These are phyloP conservation scores for Syrista parreyssii DNA, from an alignment of 2,888 invertebrate species.

Conservation along the genomic window DNA sequence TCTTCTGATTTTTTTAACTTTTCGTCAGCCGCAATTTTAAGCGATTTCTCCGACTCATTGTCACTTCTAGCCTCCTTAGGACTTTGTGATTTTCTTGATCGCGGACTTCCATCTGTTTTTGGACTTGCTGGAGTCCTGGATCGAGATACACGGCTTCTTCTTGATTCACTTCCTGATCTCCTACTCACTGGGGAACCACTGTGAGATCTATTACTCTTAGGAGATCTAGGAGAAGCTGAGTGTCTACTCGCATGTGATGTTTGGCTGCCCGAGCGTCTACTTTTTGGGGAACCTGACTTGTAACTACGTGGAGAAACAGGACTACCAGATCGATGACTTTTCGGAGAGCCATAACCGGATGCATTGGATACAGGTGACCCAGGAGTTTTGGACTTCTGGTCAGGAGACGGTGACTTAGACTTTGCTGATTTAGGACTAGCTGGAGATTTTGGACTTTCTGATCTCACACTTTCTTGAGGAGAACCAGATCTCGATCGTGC, in stretches of 20 bases:
- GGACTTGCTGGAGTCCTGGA: constrained; percentile 36
- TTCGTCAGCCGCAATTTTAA: constrained; percentile 31
- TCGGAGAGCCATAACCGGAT: constrained; percentile 53
- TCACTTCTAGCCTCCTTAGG: constrained; percentile 49
- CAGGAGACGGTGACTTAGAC: constrained; percentile 54
- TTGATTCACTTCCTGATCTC: constrained; percentile 35
- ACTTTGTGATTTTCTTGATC: constrained; percentile 37
- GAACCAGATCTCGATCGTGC: constrained; percentile 47
- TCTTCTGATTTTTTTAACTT: constrained; percentile 59
- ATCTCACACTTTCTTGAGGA: constrained; percentile 44
- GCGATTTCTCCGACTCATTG: constrained; percentile 48
- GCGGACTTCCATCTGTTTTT: constrained; percentile 26
- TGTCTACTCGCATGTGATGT: constrained; percentile 26
- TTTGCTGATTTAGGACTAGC: constrained; percentile 38
- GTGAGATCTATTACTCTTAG: constrained; percentile 32
- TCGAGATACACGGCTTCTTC: constrained; percentile 35
- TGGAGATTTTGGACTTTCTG: constrained; percentile 52
- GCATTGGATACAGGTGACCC: constrained; percentile 42
- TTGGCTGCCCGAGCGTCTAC: constrained; percentile 53
- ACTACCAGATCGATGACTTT: constrained; percentile 43
- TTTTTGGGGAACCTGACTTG: constrained; percentile 40
- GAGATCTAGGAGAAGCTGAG: constrained; percentile 50
- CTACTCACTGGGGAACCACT: constrained; percentile 39
- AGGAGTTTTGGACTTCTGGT: constrained; percentile 58
- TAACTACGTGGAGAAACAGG: constrained; percentile 35